These are phyloP conservation scores for Xerus rutilus DNA, from an alignment of 2,797 vertebrate genomes.

Conservation along the genomic window DNA sequence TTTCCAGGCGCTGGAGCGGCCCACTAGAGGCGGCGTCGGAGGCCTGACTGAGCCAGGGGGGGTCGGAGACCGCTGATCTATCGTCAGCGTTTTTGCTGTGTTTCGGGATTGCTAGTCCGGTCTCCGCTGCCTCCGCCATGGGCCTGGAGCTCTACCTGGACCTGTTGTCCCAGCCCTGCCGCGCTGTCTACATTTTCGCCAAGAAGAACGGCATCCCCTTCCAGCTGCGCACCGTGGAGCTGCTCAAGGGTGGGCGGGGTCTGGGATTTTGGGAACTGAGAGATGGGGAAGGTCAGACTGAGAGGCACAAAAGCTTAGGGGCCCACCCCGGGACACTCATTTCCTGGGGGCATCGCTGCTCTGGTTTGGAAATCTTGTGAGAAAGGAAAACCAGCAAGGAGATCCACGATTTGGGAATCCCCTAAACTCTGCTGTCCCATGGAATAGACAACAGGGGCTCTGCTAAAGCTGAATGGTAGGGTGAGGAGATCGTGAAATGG, in stretches of 20 bases:
- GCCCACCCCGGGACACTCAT: background rate
- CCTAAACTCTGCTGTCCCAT: background rate
- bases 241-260: slow-evolving; percentile 86
- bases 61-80: rapidly evolving
- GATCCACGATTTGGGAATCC: background rate
- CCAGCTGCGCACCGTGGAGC: slow-evolving; percentile 86
- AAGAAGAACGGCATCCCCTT: slow-evolving; percentile 91
- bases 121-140: slow-evolving; percentile 47
- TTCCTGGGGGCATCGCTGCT: background rate
- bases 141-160: slow-evolving; percentile 90
- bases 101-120: rapidly evolving
- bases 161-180: slow-evolving; percentile 90
- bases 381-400: background rate
- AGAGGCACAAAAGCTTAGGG: background rate
- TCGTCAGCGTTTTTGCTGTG: background rate
- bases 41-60: background rate
- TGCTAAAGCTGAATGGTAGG: background rate
- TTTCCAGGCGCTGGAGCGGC: rapidly evolving
- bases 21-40: background rate
- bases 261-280: background rate
- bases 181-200: slow-evolving; percentile 91
- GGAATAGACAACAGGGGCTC: background rate
- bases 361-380: background rate
- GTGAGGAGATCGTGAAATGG: background rate
- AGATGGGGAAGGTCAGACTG: background rate